Evolutionary conservation across 2,888 invertebrate species (phyloP).

Genomic region (Syrphus vitripennis): DNA sequence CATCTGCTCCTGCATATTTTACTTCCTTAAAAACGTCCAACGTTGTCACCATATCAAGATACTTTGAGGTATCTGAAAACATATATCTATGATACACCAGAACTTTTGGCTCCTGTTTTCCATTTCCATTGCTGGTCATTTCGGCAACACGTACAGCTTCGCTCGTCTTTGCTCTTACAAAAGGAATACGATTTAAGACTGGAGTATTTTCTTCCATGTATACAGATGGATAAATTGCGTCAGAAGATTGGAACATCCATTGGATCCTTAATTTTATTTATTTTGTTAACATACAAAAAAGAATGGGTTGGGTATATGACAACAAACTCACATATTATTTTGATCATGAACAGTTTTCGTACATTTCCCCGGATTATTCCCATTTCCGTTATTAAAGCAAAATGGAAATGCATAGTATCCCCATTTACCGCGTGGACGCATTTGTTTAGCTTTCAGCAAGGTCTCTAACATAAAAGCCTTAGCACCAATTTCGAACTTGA

Average conservation of each 20-base stretch:
- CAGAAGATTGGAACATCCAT: constrained; percentile 61
- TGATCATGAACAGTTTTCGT: constrained; percentile 41
- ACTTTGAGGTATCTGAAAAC: constrained; percentile 47
- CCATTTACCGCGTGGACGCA: constrained; percentile 50
- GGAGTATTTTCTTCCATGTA: constrained; percentile 44
- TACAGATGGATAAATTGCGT: constrained; percentile 54
- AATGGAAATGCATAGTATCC: constrained; percentile 64
- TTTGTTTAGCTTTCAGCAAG: constrained; percentile 7
- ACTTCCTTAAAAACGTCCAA: constrained; percentile 34
- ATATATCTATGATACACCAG: constrained; percentile 52
- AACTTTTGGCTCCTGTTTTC: constrained; percentile 33
- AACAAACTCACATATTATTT: constrained; percentile 60
- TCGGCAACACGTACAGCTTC: constrained; percentile 47
- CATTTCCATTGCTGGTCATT: constrained; percentile 2
- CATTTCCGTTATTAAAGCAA: constrained; percentile 48
- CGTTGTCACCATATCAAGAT: constrained; percentile 20
- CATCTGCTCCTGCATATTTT: constrained; percentile 40
- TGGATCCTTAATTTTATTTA: constrained; percentile 52
- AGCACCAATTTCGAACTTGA: constrained; percentile 40
- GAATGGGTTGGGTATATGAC: too few species aligned
- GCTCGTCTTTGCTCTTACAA: constrained; percentile 39
- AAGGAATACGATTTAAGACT: constrained; percentile 21
- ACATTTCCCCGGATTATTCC: constrained; percentile 18
- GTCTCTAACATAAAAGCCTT: constrained; percentile 54
- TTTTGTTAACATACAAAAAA: constrained; percentile 14